Conservation (phyloP, 2,113 vertebrate genomes). For the Gorilla gorilla region DNA sequence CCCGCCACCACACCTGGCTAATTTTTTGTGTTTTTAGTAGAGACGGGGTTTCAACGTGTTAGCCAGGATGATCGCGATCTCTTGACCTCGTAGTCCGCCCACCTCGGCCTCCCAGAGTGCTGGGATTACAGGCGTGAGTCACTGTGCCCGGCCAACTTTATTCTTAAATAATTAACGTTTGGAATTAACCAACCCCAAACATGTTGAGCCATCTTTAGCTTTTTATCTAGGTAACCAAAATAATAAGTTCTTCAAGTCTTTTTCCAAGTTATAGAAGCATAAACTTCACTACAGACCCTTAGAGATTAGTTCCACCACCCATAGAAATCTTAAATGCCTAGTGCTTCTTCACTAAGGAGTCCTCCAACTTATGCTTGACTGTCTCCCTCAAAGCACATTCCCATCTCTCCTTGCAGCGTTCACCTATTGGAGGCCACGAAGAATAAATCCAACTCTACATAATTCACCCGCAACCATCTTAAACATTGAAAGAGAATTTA, state of each 20-base stretch:
- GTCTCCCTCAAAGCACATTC: neutral
- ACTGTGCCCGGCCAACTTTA: neutral
- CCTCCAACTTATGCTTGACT: neutral
- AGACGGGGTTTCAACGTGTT: too few relatives aligned
- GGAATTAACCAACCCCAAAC: neutral
- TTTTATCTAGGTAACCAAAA: neutral
- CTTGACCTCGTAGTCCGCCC: too few relatives aligned
- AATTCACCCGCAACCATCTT: neutral
- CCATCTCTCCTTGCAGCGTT: neutral
- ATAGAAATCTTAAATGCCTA: neutral
- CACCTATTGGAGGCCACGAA: neutral
- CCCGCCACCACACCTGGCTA: too few relatives aligned
- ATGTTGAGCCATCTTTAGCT: neutral
- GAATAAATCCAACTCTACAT: neutral
- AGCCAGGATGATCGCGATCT: too few relatives aligned
- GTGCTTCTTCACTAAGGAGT: neutral
- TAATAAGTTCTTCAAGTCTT: neutral
- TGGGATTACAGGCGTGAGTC: too few relatives aligned
- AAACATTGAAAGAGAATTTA: neutral
- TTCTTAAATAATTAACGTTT: constrained; percentile 5
- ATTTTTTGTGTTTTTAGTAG: too few relatives aligned
- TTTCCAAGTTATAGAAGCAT: neutral
- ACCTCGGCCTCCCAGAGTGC: too few relatives aligned
- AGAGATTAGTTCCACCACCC: neutral
- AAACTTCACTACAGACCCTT: neutral